A percentile compares a stretch with the other conserved stretches of the same genome.
Evolutionary conservation across 2,113 vertebrate genomes (phyloP).

Genomic region (Colius striatus): DNA sequence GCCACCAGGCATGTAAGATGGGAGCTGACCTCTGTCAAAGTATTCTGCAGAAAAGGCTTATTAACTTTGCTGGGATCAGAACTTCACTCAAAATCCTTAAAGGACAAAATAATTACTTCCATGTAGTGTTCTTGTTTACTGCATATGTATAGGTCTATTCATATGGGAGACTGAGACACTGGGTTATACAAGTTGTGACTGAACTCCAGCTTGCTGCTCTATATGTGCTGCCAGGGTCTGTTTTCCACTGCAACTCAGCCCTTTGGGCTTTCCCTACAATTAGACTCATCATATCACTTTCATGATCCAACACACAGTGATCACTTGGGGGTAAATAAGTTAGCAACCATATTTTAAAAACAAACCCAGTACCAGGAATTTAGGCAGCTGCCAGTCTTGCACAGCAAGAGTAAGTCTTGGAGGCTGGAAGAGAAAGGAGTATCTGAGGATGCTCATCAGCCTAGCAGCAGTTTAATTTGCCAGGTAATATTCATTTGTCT

Average conservation of each 20-base stretch:
- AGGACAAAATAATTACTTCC: neutral
- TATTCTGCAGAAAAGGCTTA: neutral
- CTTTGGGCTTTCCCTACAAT: neutral
- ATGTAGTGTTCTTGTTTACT: neutral
- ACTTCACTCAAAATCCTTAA: neutral
- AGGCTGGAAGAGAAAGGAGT: neutral
- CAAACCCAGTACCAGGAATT: neutral
- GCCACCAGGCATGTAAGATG: neutral
- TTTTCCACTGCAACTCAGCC: neutral
- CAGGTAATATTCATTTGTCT: neutral
- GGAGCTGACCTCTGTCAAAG: neutral
- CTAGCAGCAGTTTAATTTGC: neutral
- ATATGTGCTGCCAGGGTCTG: neutral
- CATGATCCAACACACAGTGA: accelerated
- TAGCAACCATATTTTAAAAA: neutral
- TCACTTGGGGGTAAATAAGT: accelerated
- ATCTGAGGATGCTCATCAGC: neutral
- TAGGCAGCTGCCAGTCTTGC: neutral
- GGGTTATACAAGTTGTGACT: neutral
- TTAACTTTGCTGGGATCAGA: neutral
- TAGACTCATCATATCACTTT: neutral
- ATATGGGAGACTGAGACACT: neutral
- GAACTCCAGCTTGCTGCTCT: neutral
- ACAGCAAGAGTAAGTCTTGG: neutral
- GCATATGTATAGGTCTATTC: neutral